A percentile compares a stretch with the other conserved stretches of the same genome.
These are phyloP conservation scores for Sturnus vulgaris DNA, from an alignment of 2,113 vertebrate species.

Conservation along the genomic window DNA sequence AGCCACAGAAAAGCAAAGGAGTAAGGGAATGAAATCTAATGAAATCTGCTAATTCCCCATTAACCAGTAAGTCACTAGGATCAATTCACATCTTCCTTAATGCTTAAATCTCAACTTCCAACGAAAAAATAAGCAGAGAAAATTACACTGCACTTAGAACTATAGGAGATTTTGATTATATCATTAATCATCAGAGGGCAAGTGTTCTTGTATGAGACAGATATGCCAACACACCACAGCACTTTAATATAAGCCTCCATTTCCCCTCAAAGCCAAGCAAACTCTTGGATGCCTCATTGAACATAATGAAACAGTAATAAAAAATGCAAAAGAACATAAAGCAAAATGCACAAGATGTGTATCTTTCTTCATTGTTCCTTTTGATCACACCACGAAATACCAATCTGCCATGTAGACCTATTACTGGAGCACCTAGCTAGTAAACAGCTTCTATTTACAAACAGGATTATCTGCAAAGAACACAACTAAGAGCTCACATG, in stretches of 20 bases:
- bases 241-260: not conserved
- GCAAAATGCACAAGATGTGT: not conserved
- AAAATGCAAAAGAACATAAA: not conserved
- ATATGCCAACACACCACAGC: not conserved
- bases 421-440: not conserved
- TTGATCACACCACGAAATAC: not conserved
- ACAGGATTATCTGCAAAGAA: not conserved
- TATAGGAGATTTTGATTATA: not conserved
- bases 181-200: not conserved
- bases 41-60: not conserved
- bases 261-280: not conserved
- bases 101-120: not conserved
- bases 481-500: not conserved
- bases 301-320: not conserved
- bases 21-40: not conserved
- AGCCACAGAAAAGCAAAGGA: not conserved
- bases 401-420: not conserved
- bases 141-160: not conserved
- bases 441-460: not conserved
- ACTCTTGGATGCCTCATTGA: not conserved
- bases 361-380: not conserved
- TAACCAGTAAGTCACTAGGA: not conserved
- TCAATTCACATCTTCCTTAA: not conserved
- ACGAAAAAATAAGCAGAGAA: not conserved
- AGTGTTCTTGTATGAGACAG: not conserved